These are phyloP conservation scores for Villa cingulata DNA, from an alignment of 2,888 invertebrate genomes.

Conservation along the genomic window DNA sequence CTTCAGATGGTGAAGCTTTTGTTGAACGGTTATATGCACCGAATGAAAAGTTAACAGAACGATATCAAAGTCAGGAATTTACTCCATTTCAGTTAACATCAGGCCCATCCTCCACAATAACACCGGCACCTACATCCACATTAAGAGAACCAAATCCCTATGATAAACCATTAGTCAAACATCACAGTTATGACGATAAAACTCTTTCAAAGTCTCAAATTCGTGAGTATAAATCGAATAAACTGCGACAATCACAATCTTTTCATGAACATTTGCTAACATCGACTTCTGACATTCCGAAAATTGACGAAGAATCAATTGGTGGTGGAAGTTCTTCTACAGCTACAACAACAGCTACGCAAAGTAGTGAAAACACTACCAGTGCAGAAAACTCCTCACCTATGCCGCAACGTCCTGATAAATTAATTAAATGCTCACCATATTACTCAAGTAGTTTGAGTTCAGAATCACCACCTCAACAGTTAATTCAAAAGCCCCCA, in stretches of 20 bases:
- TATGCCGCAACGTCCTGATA: constrained; percentile 34
- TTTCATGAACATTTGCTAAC: constrained; percentile 49
- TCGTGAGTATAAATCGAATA: constrained; percentile 48
- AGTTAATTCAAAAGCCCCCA: constrained; percentile 46
- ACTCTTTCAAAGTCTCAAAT: constrained; percentile 49
- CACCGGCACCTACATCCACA: constrained; percentile 14
- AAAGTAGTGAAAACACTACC: constrained; percentile 41
- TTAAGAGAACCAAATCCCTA: constrained; percentile 40
- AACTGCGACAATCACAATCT: constrained; percentile 48
- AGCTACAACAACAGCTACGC: constrained; percentile 39
- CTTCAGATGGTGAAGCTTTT: constrained; percentile 37
- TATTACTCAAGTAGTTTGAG: constrained; percentile 63
- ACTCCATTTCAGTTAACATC: constrained; percentile 36
- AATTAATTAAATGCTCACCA: constrained; percentile 54
- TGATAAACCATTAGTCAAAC: constrained; percentile 46
- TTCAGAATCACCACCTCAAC: constrained; percentile 57
- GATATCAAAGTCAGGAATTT: constrained; percentile 53
- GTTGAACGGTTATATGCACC: constrained; percentile 48
- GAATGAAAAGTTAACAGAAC: constrained; percentile 48
- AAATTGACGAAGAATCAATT: constrained; percentile 42
- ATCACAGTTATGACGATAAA: constrained; percentile 52
- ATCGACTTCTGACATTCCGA: constrained; percentile 41
- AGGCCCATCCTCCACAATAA: constrained; percentile 17
- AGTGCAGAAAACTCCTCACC: constrained; percentile 33
- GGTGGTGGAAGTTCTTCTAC: constrained; percentile 32